Base-by-base conservation (phyloP, 2,797 vertebrate genomes). In the Chaetophractus vellerosus region DNA sequence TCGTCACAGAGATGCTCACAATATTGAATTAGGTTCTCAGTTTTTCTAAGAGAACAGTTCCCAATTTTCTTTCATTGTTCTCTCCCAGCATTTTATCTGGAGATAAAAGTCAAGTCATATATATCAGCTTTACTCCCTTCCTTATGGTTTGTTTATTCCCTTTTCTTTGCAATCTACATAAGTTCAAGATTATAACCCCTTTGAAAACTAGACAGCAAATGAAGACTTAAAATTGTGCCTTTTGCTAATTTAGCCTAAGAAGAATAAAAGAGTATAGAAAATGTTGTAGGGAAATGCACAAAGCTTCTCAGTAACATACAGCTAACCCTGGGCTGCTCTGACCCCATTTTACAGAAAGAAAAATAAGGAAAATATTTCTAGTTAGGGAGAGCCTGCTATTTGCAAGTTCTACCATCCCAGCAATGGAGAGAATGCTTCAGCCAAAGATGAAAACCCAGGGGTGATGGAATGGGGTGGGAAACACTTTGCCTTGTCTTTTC, bases 291-390 rank as follows among this genome's bases (percentile, higher is more conserved):
- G 9, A 7, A 31, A 72, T 9, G 24, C 23, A 18, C 45, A 28
- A 21, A 7, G 3, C 19, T 10, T 15, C 48, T 15, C 5, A 0
- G 9, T 0, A 50, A 41, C 8, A 52, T 4, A 24, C 4, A 3
- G 2, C 45, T 50, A 38, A 5, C 9, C 19, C 41, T 8, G 0
- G 1, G 9, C 41, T 3, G 7, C 15, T 26, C 41, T 6, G 5
- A 79, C 48, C 11, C 23, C 8, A 23, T 33, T 41, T 28, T 64
- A 50, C 16, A 11, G 66, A 15, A 86, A 74, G 28, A 23, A 24
- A 69, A 59, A 33, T 4, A 18, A 6, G 5, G 3, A 59, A 23
- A 78, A 15, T 16, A 4, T 50, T 26, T 12, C 50, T 38, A 15
- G 50, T 26, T 1, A 8, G 23, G 14, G 78, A 45, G n/a, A 71